These are phyloP conservation scores for Drosophila arizonae DNA, from an alignment of 1,140 invertebrate genomes.

Conservation along the genomic window DNA sequence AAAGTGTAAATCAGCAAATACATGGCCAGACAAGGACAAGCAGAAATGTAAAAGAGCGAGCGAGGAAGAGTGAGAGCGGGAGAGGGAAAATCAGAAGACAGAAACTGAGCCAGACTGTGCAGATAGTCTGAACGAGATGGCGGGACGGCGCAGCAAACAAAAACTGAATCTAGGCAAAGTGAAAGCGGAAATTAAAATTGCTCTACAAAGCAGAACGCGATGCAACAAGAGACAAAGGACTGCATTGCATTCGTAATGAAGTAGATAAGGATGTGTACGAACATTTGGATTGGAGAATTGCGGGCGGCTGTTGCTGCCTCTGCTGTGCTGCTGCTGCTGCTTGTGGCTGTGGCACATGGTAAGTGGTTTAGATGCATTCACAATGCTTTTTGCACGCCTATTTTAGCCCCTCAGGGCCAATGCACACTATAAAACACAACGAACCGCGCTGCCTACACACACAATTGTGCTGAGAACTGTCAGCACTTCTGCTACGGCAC, in stretches of 20 bases:
- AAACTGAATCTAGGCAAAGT: conserved; percentile 77
- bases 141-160: conserved; percentile 35
- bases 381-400: conserved; percentile 37
- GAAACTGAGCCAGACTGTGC: conserved; percentile 1
- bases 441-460: conserved; percentile 21
- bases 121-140: conserved; percentile 28
- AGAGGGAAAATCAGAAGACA: neutral
- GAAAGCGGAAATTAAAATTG: conserved; percentile 81
- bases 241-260: conserved; percentile 63
- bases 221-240: conserved; percentile 31
- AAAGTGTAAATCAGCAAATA: conserved; percentile 75
- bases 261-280: conserved; percentile 25
- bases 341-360: conserved; percentile 27
- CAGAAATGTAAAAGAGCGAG: neutral
- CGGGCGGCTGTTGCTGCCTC: neutral
- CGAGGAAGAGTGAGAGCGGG: conserved; percentile 1
- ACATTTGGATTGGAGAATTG: neutral
- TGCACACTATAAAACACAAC: conserved; percentile 30
- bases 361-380: conserved; percentile 36
- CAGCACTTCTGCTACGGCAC: neutral
- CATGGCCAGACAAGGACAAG: conserved; percentile 37
- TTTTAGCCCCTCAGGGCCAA: conserved; percentile 30
- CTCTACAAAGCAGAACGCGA: conserved; percentile 63
- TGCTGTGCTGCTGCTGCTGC: neutral
- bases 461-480: neutral